A percentile compares a stretch with the other conserved stretches of the same genome.
Conservation (phyloP, 2,113 vertebrate species). For the Rhineura floridana region DNA sequence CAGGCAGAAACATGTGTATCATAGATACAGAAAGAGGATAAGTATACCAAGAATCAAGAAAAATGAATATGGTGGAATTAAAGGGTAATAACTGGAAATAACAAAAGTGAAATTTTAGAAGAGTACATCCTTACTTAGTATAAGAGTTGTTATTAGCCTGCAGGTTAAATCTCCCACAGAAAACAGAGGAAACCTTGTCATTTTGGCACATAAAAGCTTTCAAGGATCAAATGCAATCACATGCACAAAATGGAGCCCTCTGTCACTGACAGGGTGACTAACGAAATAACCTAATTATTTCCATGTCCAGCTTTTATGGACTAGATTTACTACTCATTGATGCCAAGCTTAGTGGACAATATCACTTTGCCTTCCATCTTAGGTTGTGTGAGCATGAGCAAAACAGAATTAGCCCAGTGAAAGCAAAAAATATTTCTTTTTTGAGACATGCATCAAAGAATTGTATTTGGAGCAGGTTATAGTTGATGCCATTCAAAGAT, state of each 20-base stretch:
- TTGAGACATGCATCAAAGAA: background rate
- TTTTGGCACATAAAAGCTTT: slow-evolving; percentile 7
- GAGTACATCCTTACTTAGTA: background rate
- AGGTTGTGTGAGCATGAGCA: background rate
- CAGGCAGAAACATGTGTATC: background rate
- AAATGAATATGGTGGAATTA: background rate
- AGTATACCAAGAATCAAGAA: background rate
- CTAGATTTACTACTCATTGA: background rate
- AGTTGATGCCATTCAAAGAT: background rate
- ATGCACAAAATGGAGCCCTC: background rate
- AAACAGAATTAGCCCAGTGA: background rate
- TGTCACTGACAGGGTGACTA: background rate
- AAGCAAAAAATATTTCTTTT: background rate
- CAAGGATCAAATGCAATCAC: background rate
- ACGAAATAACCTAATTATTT: slow-evolving; percentile 17
- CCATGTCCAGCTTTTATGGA: slow-evolving; percentile 8
- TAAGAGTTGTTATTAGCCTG: background rate
- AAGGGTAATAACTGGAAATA: background rate
- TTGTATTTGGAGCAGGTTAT: background rate
- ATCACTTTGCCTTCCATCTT: background rate
- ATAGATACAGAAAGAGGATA: background rate
- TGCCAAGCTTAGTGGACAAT: background rate
- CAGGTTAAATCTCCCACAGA: background rate
- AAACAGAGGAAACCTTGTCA: background rate
- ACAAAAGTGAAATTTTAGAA: background rate